phyloP scores from a whole-genome alignment of 2,797 vertebrate species.

The Sebastes iracundus region DNA sequence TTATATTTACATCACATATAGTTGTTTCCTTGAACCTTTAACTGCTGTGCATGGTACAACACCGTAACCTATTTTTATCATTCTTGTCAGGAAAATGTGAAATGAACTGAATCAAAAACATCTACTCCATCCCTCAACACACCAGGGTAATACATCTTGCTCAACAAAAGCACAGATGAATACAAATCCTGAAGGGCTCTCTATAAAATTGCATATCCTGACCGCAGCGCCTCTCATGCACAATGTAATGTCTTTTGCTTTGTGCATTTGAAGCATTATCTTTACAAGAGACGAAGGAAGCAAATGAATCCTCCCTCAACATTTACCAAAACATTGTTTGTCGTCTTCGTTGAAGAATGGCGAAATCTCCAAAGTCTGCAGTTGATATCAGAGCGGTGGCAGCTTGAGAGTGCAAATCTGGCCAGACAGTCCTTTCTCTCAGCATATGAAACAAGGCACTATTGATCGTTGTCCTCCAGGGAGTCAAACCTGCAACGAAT shows the following conservation, averaged over 20 bases:
- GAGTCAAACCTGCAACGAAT: slow-evolving; percentile 69
- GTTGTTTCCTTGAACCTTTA: background rate
- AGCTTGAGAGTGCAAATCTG: slow-evolving; percentile 42
- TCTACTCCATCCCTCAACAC: slow-evolving; percentile 37
- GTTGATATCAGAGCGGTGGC: slow-evolving; percentile 36
- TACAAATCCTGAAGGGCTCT: slow-evolving; percentile 60
- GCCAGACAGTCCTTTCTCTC: slow-evolving; percentile 46
- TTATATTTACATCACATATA: background rate
- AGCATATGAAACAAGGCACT: slow-evolving; percentile 56
- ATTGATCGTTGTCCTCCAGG: slow-evolving; percentile 65
- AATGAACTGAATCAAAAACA: slow-evolving; percentile 51
- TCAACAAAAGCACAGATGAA: slow-evolving; percentile 59
- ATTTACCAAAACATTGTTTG: slow-evolving; percentile 50
- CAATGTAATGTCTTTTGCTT: slow-evolving; percentile 21
- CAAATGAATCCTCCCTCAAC: slow-evolving; percentile 39
- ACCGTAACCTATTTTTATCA: slow-evolving; percentile 31
- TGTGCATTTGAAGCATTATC: slow-evolving; percentile 43
- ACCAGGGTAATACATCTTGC: slow-evolving; percentile 49
- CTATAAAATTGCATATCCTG: slow-evolving; percentile 49
- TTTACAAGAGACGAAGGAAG: slow-evolving; percentile 27
- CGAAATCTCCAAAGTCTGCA: slow-evolving; percentile 29
- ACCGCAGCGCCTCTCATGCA: background rate
- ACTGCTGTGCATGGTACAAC: background rate
- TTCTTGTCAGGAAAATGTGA: slow-evolving; percentile 46
- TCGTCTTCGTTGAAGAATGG: slow-evolving; percentile 17